Base-by-base conservation (phyloP, 2,888 invertebrate genomes). In the Pherbina coryleti region DNA sequence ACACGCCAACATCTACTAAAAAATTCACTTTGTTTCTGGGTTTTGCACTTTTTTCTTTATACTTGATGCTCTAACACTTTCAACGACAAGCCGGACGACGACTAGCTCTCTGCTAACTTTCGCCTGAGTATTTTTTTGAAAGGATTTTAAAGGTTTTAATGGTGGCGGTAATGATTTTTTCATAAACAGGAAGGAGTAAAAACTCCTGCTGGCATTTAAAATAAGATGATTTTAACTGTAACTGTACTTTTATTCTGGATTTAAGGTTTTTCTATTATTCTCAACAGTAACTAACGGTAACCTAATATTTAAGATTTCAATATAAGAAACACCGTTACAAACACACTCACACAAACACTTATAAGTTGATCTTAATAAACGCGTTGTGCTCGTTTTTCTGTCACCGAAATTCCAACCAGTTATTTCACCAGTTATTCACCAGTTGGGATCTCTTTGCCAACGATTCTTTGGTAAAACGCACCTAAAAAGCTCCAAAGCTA, bases 391-490 rank as follows among this genome's bases (percentile, higher is more conserved):
- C 28, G 17, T 11, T n/a, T 11, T 22, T 34, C 55, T 28, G 34
- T 31, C 62, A 28, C 62, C 25, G 11, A 55, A 44, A 22, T n/a
- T 64, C 3, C 22, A 62, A 62, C 14, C 60, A 44, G 44, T 51
- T 34, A 71, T 55, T 11, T 7, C 53, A 71, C 34, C 55, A 34
- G 8, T n/a, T 34, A 55, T 11, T 2, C 31, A 60, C 60, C 60
- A n/a, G 37, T 19, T 60, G 14, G 28, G 25, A 14, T 25, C n/a
- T 37, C 22, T 37, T 34, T 14, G n/a, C 44, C 28, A 62, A 62
- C n/a, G 14, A 19, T 9, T 55, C 14, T 37, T 49, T 60, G 69
- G 76, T 25, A 51, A 76, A 62, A 37, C 22, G 82, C 84, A 84
- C 84, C 77, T 19, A 75, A 74, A 66, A 71, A 70, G 64, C 74